Evolutionary conservation across 2,888 invertebrate species (phyloP), one percentile per base, ranked within the genome.

Genomic region (Nymphalis c-album): DNA sequence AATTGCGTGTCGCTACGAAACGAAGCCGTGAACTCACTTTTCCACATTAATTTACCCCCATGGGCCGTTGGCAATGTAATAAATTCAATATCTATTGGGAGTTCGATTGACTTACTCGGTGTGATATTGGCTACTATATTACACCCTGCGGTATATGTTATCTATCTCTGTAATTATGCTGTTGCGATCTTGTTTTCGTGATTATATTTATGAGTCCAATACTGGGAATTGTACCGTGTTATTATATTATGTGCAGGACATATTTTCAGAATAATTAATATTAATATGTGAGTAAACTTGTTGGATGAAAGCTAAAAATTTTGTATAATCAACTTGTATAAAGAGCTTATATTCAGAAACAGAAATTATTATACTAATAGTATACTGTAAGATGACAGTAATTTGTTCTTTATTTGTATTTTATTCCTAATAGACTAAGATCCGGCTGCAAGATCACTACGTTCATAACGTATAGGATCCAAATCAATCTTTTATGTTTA

Each of bases 1-100:
- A 87, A 88, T 87, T 87, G 83, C 78, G 76, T 77, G 73, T 68
- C 71, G 70, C 70, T 69, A 68, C 40, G 58, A 64, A 58, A 65
- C 70, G 72, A 70, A 62, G 78, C 76, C 77, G 69, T 73, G 73
- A 72, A 73, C 73, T 75, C 77, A 76, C 76, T 78, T 77, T 78
- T 77, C 75, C 74, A 73, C 74, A 75, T 76, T 78, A 76, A 78
- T 77, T 75, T 74, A 74, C 69, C 65, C 70, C 73, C 71, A 64
- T 72, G 75, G 74, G 74, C 65, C 72, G 68, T 69, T 71, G 71
- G 70, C 71, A 68, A 71, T 69, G 76, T 75, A 76, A 76, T 76
- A 75, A 76, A 76, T 76, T 76, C 69, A 73, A 74, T 74, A 74
- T 74, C 66, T 70, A 68, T 63, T 67, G 72, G 70, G 68, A 68